Conservation (phyloP, 2,113 vertebrate species). For the Apus apus region DNA sequence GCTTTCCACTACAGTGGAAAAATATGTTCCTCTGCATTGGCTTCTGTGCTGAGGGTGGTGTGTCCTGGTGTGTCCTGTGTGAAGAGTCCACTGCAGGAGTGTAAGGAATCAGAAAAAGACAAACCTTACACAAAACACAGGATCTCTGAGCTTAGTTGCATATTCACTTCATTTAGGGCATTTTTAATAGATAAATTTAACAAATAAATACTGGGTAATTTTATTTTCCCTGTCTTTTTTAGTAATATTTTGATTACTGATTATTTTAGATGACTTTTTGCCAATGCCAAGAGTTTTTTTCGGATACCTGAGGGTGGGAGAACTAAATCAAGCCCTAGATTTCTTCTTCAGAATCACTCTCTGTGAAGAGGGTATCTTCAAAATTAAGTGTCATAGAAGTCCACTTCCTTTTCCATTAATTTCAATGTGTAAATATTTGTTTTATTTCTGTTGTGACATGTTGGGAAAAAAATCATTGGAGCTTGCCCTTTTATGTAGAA, state of each 20-base stretch:
- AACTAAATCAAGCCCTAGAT: not conserved
- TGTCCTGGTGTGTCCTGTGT: not conserved
- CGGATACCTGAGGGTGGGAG: not conserved
- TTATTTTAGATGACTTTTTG: not conserved
- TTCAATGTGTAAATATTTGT: not conserved
- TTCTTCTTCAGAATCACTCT: not conserved
- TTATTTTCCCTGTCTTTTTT: not conserved
- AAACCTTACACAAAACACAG: not conserved
- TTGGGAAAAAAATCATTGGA: not conserved
- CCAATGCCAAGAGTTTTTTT: not conserved
- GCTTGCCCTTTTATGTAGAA: not conserved
- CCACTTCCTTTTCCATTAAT: not conserved
- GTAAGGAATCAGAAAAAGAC: fast-evolving
- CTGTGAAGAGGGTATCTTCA: not conserved
- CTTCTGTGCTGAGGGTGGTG: not conserved
- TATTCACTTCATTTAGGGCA: not conserved
- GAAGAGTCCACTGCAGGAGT: not conserved
- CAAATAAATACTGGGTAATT: not conserved
- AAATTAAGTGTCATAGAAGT: not conserved
- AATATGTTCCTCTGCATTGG: not conserved
- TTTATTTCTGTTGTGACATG: not conserved
- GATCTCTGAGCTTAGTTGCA: not conserved
- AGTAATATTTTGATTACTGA: not conserved
- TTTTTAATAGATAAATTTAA: not conserved
- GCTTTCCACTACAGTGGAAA: not conserved